phyloP scores from a whole-genome alignment of 2,797 vertebrate genomes.

The Platalea minor region DNA sequence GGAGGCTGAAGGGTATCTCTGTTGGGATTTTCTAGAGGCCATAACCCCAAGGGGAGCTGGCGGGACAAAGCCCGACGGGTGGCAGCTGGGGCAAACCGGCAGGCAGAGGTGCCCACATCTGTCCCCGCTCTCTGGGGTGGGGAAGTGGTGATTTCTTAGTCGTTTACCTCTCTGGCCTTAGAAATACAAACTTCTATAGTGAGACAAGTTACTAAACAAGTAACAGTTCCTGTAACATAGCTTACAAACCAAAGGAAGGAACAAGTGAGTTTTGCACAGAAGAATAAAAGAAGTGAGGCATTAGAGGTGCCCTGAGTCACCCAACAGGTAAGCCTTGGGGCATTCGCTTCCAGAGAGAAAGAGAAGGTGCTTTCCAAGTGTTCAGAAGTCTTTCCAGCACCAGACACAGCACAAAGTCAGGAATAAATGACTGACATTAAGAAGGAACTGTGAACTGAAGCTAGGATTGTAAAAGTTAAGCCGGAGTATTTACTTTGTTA shows the following conservation, averaged over 20 bases:
- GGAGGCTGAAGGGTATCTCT: neutral
- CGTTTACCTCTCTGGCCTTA: neutral
- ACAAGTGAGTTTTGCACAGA: neutral
- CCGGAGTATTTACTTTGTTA: neutral
- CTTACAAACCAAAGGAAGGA: neutral
- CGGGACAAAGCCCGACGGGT: neutral
- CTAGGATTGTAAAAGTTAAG: neutral
- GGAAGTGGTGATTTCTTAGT: neutral
- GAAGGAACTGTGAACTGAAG: neutral
- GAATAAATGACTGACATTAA: neutral
- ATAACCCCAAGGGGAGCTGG: neutral
- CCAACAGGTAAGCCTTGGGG: neutral
- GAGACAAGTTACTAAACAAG: neutral
- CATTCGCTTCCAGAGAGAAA: neutral
- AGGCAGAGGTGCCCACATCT: neutral
- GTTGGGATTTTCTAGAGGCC: neutral
- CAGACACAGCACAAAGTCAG: neutral
- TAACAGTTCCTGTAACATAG: neutral
- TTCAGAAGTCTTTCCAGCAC: neutral
- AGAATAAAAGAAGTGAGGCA: neutral
- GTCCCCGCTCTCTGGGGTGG: rapidly evolving
- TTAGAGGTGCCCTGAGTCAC: neutral
- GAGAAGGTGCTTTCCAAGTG: neutral
- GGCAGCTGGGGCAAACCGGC: neutral
- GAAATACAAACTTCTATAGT: neutral